phyloP scores from a whole-genome alignment of 2,113 vertebrate genomes.

The Lasiurus cinereus region DNA sequence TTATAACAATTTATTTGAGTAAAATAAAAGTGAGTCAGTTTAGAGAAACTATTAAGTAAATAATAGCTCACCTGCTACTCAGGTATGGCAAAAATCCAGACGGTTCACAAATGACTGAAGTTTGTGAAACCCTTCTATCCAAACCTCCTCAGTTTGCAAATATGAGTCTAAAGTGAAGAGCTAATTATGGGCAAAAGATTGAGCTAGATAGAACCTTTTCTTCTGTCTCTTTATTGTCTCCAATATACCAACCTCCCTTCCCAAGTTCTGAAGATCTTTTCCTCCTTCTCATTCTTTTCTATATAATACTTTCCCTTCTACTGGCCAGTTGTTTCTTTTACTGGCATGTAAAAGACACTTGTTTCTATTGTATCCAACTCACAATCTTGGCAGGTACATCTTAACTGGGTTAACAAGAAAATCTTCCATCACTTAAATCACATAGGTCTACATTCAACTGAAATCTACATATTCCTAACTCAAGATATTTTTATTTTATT shows the following conservation, averaged over 20 bases:
- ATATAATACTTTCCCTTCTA: conserved; percentile 17
- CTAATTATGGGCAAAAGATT: background rate
- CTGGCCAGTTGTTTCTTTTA: conserved; percentile 1
- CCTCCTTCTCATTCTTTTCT: background rate
- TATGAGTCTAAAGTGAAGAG: background rate
- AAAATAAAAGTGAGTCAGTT: conserved; percentile 55
- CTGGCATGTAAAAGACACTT: background rate
- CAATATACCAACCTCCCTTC: background rate
- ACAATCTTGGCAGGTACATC: background rate
- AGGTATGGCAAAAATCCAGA: background rate
- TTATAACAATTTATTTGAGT: conserved; percentile 57
- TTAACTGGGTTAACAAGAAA: conserved; percentile 9
- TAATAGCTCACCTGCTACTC: background rate
- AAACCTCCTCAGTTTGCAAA: background rate
- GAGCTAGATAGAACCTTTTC: background rate
- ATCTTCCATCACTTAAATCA: background rate
- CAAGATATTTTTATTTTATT: background rate
- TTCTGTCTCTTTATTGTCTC: background rate
- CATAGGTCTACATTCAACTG: background rate
- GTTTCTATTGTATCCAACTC: background rate
- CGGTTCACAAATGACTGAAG: background rate
- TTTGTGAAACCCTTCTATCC: background rate
- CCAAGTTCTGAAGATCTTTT: background rate
- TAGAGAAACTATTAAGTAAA: background rate
- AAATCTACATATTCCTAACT: conserved; percentile 21